These are phyloP conservation scores for Agapornis roseicollis DNA, from an alignment of 2,113 vertebrate genomes.

Conservation along the genomic window DNA sequence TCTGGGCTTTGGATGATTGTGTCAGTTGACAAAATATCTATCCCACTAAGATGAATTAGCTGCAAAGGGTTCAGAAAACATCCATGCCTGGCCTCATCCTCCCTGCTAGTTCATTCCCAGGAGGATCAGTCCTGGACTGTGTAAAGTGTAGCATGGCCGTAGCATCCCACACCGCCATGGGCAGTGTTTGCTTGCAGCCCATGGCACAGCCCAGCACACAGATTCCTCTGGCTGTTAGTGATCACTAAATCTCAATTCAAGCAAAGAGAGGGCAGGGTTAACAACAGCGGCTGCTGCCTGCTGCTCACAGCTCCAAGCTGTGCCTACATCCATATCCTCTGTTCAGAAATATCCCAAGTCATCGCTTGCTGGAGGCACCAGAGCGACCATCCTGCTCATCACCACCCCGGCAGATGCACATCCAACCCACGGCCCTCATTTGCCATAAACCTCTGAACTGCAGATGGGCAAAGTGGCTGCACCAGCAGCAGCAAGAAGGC, in stretches of 20 bases:
- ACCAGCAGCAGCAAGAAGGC: neutral
- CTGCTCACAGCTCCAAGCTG: neutral
- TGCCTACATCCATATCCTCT: neutral
- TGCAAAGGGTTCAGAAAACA: neutral
- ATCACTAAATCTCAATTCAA: neutral
- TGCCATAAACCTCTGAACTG: neutral
- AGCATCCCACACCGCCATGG: accelerated
- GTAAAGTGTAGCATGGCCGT: accelerated
- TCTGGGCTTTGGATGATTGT: neutral
- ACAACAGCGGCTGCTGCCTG: neutral
- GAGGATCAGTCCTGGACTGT: neutral
- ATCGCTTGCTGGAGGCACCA: neutral
- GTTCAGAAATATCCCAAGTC: neutral
- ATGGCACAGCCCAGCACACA: neutral
- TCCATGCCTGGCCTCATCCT: neutral
- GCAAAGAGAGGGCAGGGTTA: neutral
- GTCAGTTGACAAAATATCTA: accelerated
- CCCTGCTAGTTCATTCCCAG: accelerated
- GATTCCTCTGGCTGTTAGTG: neutral
- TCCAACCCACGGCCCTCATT: accelerated
- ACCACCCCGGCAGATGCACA: neutral
- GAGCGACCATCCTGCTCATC: neutral
- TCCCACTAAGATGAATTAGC: accelerated
- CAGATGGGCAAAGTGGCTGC: neutral
- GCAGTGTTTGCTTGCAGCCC: neutral